phyloP scores from a whole-genome alignment of 2,113 vertebrate genomes.

The Atlantisia rogersi region DNA sequence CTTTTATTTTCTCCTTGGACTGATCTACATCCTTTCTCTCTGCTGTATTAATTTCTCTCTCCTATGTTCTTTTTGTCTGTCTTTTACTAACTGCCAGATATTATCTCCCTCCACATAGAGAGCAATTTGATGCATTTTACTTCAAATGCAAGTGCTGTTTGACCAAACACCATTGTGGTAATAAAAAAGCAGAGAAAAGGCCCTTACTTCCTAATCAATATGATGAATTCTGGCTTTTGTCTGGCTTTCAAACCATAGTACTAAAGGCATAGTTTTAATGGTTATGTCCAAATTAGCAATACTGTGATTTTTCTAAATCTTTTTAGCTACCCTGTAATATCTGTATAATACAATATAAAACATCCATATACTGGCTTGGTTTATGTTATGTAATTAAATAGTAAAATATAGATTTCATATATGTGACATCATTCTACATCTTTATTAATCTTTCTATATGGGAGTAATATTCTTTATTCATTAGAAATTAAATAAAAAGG shows the following conservation, averaged over 20 bases:
- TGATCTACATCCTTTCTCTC: not conserved
- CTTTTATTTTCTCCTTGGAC: not conserved
- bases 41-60: not conserved
- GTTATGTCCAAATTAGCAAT: not conserved
- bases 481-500: not conserved
- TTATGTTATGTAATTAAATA: not conserved
- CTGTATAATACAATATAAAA: not conserved
- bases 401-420: not conserved
- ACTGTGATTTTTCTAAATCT: not conserved
- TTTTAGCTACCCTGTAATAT: not conserved
- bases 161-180: not conserved
- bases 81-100: not conserved
- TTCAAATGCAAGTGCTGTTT: constrained; percentile 1
- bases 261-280: not conserved
- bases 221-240: not conserved
- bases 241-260: not conserved
- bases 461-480: not conserved
- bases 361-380: not conserved
- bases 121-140: not conserved
- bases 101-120: not conserved
- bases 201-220: not conserved
- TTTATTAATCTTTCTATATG: not conserved
- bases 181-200: not conserved
- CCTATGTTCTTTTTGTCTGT: not conserved
- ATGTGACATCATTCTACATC: not conserved